These are phyloP conservation scores for Drosophila miranda DNA, from an alignment of 1,140 invertebrate genomes.

Conservation along the genomic window DNA sequence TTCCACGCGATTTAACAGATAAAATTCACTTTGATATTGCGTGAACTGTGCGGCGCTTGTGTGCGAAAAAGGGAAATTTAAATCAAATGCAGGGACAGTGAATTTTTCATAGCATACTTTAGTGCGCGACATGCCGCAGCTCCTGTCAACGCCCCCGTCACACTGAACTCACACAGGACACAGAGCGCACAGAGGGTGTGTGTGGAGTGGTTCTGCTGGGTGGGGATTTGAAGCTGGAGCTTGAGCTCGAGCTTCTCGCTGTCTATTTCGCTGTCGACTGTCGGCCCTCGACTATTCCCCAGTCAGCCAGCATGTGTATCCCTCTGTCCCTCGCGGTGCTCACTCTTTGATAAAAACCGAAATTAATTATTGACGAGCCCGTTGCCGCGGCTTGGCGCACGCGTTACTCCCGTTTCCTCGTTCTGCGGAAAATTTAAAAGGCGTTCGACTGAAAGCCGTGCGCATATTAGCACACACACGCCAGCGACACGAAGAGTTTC, in stretches of 20 bases:
- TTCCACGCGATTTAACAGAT: conserved; percentile 70
- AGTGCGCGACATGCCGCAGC: conserved; percentile 31
- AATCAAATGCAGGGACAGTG: conserved; percentile 70
- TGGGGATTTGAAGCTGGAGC: background rate
- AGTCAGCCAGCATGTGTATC: conserved; percentile 14
- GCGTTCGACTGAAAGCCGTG: conserved; percentile 76
- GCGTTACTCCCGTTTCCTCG: conserved; percentile 32
- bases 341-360: conserved; percentile 76
- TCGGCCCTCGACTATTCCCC: conserved; percentile 50
- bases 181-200: background rate
- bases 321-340: conserved; percentile 20
- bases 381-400: conserved; percentile 24
- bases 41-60: conserved; percentile 38
- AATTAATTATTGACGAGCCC: conserved; percentile 77
- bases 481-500: conserved; percentile 1
- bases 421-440: conserved; percentile 73
- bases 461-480: conserved; percentile 49
- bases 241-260: conserved; percentile 9
- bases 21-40: conserved; percentile 73
- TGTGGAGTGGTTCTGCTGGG: background rate
- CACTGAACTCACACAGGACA: background rate
- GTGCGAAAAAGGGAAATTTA: conserved; percentile 67
- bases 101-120: conserved; percentile 77
- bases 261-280: conserved; percentile 65
- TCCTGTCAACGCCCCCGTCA: conserved; percentile 42